Evolutionary conservation across 2,888 invertebrate species (phyloP), one percentile per base, ranked within the genome.

Genomic region (Plutella xylostella): DNA sequence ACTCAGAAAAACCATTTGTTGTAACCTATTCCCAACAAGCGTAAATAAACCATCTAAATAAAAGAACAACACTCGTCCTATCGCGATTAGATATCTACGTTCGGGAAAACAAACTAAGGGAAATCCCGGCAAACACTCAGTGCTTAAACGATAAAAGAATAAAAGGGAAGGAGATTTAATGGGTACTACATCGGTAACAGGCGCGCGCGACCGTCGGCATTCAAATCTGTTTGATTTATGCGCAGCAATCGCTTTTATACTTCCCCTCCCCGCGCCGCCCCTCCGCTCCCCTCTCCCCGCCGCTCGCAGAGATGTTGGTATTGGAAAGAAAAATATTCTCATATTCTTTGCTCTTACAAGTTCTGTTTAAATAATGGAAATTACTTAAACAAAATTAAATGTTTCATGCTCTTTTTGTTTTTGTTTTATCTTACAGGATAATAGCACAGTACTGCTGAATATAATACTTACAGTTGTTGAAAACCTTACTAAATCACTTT

Each of bases 211-310:
- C 48, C 44, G 47, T 41, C 44, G 45, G 53, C 62, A 72, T 71
- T 70, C 68, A 66, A 72, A 71, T 70, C 68, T 64, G 60, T 64
- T 63, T 72, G 72, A 71, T 73, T 72, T 72, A 72, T 73, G 68
- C 65, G 61, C 58, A 65, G 63, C 63, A 61, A 68, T 65, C 64
- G 68, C 58, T 62, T 62, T 42, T 33, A 42, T 42, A 30, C 30
- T 42, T 19, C 33, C 46, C 43, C 41, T 20, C 22, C 39, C 15
- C 37, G 4, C 14, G n/a, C n/a, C n/a, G n/a, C 31, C 31, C n/a
- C 25, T 14, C 28, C 38, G n/a, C n/a, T n/a, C n/a, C 5, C 30
- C 33, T 17, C 15, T 30, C 14, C 21, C 22, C 39, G n/a, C 28
- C 28, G 28, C 12, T 14, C 19, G 7, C 14, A 31, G 19, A 42